Base-by-base conservation (phyloP, 2,113 vertebrate species). In the Dromiciops gliroides region DNA sequence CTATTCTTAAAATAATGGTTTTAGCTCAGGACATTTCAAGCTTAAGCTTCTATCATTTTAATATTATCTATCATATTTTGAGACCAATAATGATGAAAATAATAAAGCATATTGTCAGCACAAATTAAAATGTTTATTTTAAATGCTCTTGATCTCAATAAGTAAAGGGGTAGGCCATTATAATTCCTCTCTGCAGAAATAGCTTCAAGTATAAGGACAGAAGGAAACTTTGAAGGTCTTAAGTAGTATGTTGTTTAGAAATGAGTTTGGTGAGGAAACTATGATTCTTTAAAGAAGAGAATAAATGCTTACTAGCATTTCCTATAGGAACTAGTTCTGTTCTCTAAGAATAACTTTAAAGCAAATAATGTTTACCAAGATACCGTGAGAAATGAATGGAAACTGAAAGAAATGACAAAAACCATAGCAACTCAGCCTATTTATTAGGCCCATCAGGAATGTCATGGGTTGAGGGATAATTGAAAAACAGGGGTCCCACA, bases 401-500 rank as follows among this genome's bases (percentile, higher is more conserved):
- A 91, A 93, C 44, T 95, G 11, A 48, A 94, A 94, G 89, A 94
- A 93, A 96, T 93, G 28, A 2, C 4, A 23, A n/a, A 52, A 96
- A 92, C 10, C 37, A 89, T 95, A 96, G 50, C 19, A 11, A 67
- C 50, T 16, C 25, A 92, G 24, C 25, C 51, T 53, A 95, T 92
- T 91, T 94, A 92, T 51, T 90, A 53, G 67, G 14, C 19, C 26
- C 60, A 51, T 22, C 60, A 48, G 88, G 95, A 96, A 97, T 89
- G 51, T 7, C 94, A 48, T 89, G 90, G 19, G 75, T 95, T 19
- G 12, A 94, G 31, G 31, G 9, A 50, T 28, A 95, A 94, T 51
- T 91, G 92, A 92, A 95, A 93, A 93, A 50, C 92, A 16, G 49
- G 93, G 11, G 37, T 95, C 93, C 44, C 49, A 96, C 50, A 95